Evolutionary conservation across 2,888 invertebrate species (phyloP), one percentile per base, ranked within the genome.

Genomic region (Macropis europaea): DNA sequence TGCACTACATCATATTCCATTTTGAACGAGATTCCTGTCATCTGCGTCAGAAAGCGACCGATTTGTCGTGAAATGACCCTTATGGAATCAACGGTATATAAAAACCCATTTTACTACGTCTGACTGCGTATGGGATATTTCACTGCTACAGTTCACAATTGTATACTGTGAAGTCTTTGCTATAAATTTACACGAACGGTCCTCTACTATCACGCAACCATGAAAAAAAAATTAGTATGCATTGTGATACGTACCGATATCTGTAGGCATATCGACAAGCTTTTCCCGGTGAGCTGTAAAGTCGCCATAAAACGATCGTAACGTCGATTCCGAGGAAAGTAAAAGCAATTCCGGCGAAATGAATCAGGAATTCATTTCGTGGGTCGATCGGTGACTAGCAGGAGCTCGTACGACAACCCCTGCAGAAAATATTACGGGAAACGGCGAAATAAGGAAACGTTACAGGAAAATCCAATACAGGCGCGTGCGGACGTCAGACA

Each of bases 231-330:
- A 50, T 36, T 36, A 13, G 48, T 40, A 32, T 38, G 32, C 15
- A 19, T 22, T 13, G 9, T 9, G 7, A 15, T 0, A 2, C 13
- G 28, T 54, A 50, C 30, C 54, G 30, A 50, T 71, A 56, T 71
- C 68, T 61, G 61, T 71, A 68, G 50, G 48, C n/a, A 45, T 54
- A 64, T 42, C 11, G 50, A 42, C n/a, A 43, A 50, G 69, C 54
- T 61, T 61, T 61, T 38, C 30, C 50, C 34, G 32, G 43, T 28
- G 45, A 26, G 52, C 40, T 32, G 43, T 56, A 56, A 61, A 61
- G 47, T 4, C 11, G 40, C 9, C 52, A 30, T 69, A 57, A 68
- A 62, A 56, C 24, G 50, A 38, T 38, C 71, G 38, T 17, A 56
- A 36, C 52, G 15, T 26, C 34, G 52, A 30, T 57, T 69, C 56